These are phyloP conservation scores for Nephrocerus scutellatus DNA, from an alignment of 2,888 invertebrate species.

Conservation along the genomic window DNA sequence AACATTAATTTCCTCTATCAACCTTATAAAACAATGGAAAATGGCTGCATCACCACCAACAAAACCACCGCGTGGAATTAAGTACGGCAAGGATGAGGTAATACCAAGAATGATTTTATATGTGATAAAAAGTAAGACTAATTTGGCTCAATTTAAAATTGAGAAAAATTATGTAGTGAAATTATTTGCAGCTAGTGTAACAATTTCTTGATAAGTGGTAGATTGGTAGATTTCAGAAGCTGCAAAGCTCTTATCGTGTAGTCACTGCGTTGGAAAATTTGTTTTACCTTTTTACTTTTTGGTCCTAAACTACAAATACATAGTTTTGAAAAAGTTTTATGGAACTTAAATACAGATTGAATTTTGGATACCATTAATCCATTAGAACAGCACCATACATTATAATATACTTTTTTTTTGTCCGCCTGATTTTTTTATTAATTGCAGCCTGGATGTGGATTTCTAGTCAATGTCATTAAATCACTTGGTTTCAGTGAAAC, in stretches of 20 bases:
- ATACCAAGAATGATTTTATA: conserved; percentile 22
- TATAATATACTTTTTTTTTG: conserved; percentile 3
- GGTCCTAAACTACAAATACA: too few relatives aligned
- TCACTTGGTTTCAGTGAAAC: conserved; percentile 91
- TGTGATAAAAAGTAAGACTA: neutral
- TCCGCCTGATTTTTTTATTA: conserved; percentile 1
- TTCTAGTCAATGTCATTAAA: conserved; percentile 90
- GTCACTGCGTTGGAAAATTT: too few relatives aligned
- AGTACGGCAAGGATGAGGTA: conserved; percentile 81
- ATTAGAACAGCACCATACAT: too few relatives aligned
- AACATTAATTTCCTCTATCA: neutral
- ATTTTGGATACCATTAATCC: too few relatives aligned
- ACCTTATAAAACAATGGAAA: conserved; percentile 18
- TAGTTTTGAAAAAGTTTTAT: too few relatives aligned
- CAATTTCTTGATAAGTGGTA: conserved; percentile 2
- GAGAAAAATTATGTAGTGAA: conserved; percentile 13
- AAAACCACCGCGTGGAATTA: conserved; percentile 80
- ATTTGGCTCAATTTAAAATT: conserved; percentile 9
- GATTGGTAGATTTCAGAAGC: neutral
- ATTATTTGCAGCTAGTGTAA: conserved; percentile 8
- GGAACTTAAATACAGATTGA: too few relatives aligned
- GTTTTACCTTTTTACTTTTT: too few relatives aligned
- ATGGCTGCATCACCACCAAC: conserved; percentile 66
- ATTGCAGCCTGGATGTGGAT: conserved; percentile 60
- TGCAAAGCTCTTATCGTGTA: too few relatives aligned